A percentile compares a stretch with the other conserved stretches of the same genome.
Conservation (phyloP, 2,113 vertebrate species). For the Daphoenositta chrysoptera region DNA sequence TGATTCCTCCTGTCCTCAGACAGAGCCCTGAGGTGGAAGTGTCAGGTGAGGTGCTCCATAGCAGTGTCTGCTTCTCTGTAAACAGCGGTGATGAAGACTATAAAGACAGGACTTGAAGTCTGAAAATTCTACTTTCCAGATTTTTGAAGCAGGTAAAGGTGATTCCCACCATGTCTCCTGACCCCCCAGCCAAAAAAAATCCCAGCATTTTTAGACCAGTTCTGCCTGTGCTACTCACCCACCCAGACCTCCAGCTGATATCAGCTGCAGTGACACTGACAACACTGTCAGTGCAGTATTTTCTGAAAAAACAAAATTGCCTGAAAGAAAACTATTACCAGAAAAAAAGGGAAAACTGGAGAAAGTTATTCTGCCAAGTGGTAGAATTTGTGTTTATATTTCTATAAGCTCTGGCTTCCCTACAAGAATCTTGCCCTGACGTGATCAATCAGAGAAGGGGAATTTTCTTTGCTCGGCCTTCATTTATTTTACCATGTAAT, state of each 20-base stretch:
- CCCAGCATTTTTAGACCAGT: neutral
- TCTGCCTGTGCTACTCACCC: neutral
- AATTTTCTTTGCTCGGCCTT: conserved; percentile 20
- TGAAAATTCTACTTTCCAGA: neutral
- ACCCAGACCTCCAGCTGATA: neutral
- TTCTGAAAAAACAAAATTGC: neutral
- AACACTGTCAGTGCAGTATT: neutral
- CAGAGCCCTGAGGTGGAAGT: neutral
- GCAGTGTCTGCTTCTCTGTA: neutral
- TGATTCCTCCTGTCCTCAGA: neutral
- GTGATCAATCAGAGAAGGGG: conserved; percentile 26
- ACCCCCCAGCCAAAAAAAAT: neutral
- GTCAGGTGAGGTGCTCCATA: neutral
- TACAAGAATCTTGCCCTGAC: neutral
- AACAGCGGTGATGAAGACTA: neutral
- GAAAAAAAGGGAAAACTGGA: neutral
- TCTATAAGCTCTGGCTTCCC: neutral
- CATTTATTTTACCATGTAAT: conserved; percentile 51
- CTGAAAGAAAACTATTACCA: neutral
- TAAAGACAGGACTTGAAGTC: neutral
- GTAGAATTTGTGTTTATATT: neutral
- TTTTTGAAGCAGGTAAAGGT: neutral
- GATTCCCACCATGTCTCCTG: neutral
- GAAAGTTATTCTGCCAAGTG: neutral
- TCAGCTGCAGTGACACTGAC: neutral